Evolutionary conservation across 2,888 invertebrate genomes (phyloP), one percentile per base, ranked within the genome.

Genomic region (Deilephila porcellus): DNA sequence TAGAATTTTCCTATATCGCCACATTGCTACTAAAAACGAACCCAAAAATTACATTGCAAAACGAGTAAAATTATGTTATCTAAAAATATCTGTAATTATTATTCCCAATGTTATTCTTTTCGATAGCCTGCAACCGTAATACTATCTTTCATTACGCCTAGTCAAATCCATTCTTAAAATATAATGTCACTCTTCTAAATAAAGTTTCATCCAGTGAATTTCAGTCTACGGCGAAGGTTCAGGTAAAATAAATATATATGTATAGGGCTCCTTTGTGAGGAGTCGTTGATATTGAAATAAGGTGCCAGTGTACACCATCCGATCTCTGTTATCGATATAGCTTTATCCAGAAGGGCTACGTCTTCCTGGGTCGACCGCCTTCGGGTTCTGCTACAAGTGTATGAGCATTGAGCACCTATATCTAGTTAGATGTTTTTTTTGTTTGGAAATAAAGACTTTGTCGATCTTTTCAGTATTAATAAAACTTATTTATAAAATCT

Each of bases 271-370:
- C 85, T 88, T 87, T 86, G 88, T 85, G 85, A 82, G 80, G 81
- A 81, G 85, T 84, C 88, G 86, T 90, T 91, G 90, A 88, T 91
- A 92, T 92, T 92, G 91, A 91, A 91, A 91, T 91, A 91, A 91
- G 90, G 88, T 85, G 87, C 78, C 79, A 82, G 82, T 82, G 82
- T 81, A 84, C 77, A 83, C 84, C 86, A 88, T 87, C 88, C 88
- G 87, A 85, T 85, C 84, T 80, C 81, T 82, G 87, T 88, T 90
- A 88, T 88, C 88, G 90, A 85, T 87, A 85, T 83, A 81, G 86
- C 88, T 88, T 85, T 85, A 87, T 88, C 85, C 87, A 86, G 88
- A 88, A 88, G 81, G 83, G 82, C 82, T 79, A 82, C 78, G 77
- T 62, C 71, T 63, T 71, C 73, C 73, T 71, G 71, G 73, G 37